These are phyloP conservation scores for Dissostichus mawsoni DNA, from an alignment of 2,113 vertebrate species.

Conservation along the genomic window DNA sequence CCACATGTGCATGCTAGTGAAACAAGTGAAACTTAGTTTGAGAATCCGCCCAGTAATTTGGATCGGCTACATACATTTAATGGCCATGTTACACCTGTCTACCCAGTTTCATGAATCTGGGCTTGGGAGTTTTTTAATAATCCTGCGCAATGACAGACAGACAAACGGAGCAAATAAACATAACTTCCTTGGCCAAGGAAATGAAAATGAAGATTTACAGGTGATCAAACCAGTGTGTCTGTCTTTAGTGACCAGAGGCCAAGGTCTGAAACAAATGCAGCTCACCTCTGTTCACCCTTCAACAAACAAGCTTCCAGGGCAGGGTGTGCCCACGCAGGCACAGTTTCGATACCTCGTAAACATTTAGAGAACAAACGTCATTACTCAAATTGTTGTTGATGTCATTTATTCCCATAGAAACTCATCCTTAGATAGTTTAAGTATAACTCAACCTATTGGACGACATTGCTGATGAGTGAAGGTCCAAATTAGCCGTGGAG, in stretches of 20 bases:
- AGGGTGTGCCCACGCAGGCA: constrained; percentile 28
- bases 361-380: constrained; percentile 31
- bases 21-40: too few species aligned
- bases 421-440: background rate
- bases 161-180: too few species aligned
- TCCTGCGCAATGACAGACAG: too few species aligned
- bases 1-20: too few species aligned
- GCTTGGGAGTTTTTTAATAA: too few species aligned
- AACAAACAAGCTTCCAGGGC: constrained; percentile 23
- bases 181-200: too few species aligned
- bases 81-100: too few species aligned
- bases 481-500: constrained; percentile 58
- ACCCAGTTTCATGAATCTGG: too few species aligned
- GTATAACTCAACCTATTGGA: constrained; percentile 18
- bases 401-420: constrained; percentile 31
- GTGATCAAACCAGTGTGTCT: background rate
- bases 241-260: constrained; percentile 19
- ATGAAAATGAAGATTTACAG: constrained; percentile 21
- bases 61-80: too few species aligned
- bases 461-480: constrained; percentile 31
- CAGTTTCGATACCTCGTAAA: constrained; percentile 40
- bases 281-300: constrained; percentile 29
- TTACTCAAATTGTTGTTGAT: constrained; percentile 14
- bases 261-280: constrained; percentile 23
- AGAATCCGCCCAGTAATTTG: too few species aligned